Evolutionary conservation across 2,797 vertebrate species (phyloP).

Genomic region (Neosilurus hyrtlii): DNA sequence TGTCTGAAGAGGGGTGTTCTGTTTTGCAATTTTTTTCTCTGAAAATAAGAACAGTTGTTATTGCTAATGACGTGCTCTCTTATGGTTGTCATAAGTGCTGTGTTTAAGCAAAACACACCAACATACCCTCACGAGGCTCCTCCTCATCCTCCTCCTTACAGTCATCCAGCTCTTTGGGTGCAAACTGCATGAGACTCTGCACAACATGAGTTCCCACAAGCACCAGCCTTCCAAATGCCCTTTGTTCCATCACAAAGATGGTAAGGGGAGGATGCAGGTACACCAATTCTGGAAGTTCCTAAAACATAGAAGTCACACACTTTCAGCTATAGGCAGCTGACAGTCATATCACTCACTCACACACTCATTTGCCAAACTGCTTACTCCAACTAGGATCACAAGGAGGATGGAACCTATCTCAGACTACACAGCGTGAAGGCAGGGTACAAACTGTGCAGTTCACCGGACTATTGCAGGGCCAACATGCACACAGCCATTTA

Average conservation of each 20-base stretch:
- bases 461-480: no score
- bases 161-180: conserved; percentile 70
- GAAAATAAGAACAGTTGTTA: conserved; percentile 24
- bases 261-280: conserved; percentile 93
- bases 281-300: conserved; percentile 89
- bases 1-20: conserved; percentile 59
- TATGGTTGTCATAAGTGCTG: neutral
- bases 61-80: neutral
- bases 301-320: conserved; percentile 7
- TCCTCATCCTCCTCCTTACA: conserved; percentile 75
- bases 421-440: no score
- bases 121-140: conserved; percentile 57
- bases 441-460: no score
- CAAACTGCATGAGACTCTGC: conserved; percentile 82
- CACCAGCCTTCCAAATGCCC: conserved; percentile 83
- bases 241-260: conserved; percentile 85
- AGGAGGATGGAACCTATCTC: no score
- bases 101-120: neutral
- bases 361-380: no score
- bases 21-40: conserved; percentile 49
- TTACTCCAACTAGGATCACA: no score
- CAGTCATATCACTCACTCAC: neutral
- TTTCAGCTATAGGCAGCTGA: neutral
- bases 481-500: no score
- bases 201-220: conserved; percentile 86